Conservation (phyloP, 2,888 invertebrate genomes). For the Bombyx huttoni region DNA sequence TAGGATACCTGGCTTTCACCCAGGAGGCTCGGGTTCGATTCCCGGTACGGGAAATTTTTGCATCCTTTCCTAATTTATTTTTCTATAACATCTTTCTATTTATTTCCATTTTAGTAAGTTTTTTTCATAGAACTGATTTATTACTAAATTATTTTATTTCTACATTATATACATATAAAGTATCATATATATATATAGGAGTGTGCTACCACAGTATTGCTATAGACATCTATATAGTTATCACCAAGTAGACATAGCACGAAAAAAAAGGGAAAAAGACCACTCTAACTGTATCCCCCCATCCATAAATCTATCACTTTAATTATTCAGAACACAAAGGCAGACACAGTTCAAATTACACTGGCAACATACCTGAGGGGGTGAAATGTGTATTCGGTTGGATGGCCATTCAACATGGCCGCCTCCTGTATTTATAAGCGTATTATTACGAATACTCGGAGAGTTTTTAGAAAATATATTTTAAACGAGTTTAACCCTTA, state of each 20-base stretch:
- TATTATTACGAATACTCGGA: neutral
- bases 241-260: conserved; percentile 23
- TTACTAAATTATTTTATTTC: too few relatives aligned
- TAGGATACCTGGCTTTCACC: conserved; percentile 82
- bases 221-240: conserved; percentile 1
- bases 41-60: conserved; percentile 74
- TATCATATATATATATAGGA: too few relatives aligned
- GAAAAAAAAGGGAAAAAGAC: conserved; percentile 19
- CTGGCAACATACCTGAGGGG: conserved; percentile 13
- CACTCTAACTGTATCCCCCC: conserved; percentile 14
- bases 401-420: conserved; percentile 32
- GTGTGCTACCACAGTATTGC: too few relatives aligned
- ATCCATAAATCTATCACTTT: conserved; percentile 4
- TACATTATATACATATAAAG: too few relatives aligned
- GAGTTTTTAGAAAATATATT: too few relatives aligned
- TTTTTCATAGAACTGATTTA: neutral
- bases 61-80: too few relatives aligned
- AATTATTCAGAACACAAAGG: neutral
- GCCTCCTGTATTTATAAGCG: conserved; percentile 7
- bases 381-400: conserved; percentile 30
- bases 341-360: conserved; percentile 11
- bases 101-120: neutral
- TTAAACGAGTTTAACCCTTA: too few relatives aligned
- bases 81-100: neutral
- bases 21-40: conserved; percentile 83